Evolutionary conservation across 2,888 invertebrate genomes (phyloP), one percentile per base, ranked within the genome.

Genomic region (Cataglyphis rosenhaueri): DNA sequence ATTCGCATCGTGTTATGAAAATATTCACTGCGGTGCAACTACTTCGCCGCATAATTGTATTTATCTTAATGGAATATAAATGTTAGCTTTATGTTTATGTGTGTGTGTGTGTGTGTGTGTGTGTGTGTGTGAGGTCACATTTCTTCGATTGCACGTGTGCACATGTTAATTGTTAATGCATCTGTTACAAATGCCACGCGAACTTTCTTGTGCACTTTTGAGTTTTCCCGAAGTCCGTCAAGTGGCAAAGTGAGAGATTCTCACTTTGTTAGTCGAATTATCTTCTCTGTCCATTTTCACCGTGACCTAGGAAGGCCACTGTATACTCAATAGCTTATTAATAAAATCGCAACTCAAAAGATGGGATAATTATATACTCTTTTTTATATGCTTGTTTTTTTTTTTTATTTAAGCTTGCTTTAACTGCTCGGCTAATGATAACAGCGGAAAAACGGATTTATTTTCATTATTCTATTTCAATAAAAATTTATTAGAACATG

Each of bases 171-270:
- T 48, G 57, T 55, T 48, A 25, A 59, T 41, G 15, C n/a, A 4
- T 71, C 41, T 18, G 5, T 52, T 21, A 48, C 25, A 38, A 38
- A 5, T 29, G 61, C n/a, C 62, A 78, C 44, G 61, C 41, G 78
- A 44, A 83, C 82, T 79, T 91, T 88, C 91, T 92, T 89, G 90
- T 79, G 91, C 92, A 91, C 91, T 92, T 91, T 81, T 83, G 57
- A 81, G 89, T 83, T 87, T 91, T 92, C 91, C 85, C 84, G 91
- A 92, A 91, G 88, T 87, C 92, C 84, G 75, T 75, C 88, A 91
- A 92, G 88, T 87, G 86, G 66, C 75, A 55, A 44, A 44, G 44
- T 59, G 57, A 62, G 83, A 61, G 82, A 61, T 79, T 75, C 15
- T 21, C 29, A 59, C 18, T 61, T 35, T 12, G 29, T 74, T 64